Evolutionary conservation across 2,888 invertebrate species (phyloP).

Genomic region (Deroplatys truncata): DNA sequence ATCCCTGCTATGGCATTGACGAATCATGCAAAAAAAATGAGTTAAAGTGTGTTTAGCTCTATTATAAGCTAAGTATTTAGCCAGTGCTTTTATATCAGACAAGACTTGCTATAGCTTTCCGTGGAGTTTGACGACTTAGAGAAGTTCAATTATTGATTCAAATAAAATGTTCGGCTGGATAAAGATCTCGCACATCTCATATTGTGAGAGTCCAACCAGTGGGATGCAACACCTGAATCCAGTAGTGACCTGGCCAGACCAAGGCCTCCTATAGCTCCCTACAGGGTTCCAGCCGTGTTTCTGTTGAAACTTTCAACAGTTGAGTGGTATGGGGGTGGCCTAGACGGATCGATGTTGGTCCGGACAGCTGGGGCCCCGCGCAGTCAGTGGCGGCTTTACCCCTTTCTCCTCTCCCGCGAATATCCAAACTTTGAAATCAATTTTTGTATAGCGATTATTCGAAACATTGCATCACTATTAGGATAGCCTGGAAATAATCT

Average conservation of each 20-base stretch:
- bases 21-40: too few species aligned
- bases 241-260: neutral
- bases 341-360: neutral
- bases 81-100: too few species aligned
- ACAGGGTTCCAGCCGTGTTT: neutral
- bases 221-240: neutral
- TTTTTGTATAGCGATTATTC: too few species aligned
- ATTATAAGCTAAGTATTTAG: too few species aligned
- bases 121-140: too few species aligned
- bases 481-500: too few species aligned
- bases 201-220: neutral
- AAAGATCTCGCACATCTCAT: neutral
- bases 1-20: too few species aligned
- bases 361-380: neutral
- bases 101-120: too few species aligned
- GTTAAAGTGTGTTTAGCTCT: too few species aligned
- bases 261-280: neutral
- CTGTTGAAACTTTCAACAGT: conserved; percentile 9
- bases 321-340: neutral
- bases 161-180: too few species aligned
- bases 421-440: neutral
- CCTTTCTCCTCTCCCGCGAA: neutral
- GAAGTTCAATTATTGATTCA: too few species aligned
- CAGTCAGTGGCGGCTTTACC: neutral
- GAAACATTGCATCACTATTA: too few species aligned